A percentile compares a stretch with the other conserved stretches of the same genome.
Conservation (phyloP, 2,888 invertebrate genomes). For the Listrodromus nycthemerus region DNA sequence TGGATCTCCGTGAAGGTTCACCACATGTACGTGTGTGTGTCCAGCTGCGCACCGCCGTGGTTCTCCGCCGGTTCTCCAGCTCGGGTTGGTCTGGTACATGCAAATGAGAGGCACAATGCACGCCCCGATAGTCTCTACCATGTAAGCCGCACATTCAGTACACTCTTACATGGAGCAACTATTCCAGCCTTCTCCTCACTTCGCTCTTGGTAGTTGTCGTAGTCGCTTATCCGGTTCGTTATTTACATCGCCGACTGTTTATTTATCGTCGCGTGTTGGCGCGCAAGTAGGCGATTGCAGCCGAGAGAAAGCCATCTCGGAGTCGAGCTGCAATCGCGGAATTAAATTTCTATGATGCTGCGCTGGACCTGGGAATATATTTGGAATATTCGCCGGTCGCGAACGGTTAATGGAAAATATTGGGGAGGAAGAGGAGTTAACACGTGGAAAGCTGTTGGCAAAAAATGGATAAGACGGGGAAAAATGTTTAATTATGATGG, state of each 20-base stretch:
- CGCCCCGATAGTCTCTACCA: constrained; percentile 71
- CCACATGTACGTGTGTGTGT: constrained; percentile 72
- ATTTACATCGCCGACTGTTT: constrained; percentile 76
- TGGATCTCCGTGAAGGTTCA: constrained; percentile 16
- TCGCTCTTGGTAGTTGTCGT: constrained; percentile 34
- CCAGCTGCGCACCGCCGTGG: constrained; percentile 76
- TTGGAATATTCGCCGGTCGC: background rate
- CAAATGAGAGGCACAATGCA: constrained; percentile 76
- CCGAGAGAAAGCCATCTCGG: constrained; percentile 31
- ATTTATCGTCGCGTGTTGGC: constrained; percentile 67
- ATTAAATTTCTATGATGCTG: background rate
- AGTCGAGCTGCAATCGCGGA: background rate
- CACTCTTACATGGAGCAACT: constrained; percentile 31
- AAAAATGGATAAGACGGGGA: background rate
- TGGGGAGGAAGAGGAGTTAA: background rate
- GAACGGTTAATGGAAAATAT: background rate
- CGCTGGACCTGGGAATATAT: background rate
- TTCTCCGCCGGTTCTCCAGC: constrained; percentile 36
- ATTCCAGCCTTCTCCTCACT: constrained; percentile 30
- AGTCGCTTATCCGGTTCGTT: constrained; percentile 71
- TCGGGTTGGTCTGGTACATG: constrained; percentile 71
- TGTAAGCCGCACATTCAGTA: constrained; percentile 23
- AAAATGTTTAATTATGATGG: background rate
- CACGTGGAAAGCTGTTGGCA: background rate
- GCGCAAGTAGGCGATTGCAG: constrained; percentile 32